Conservation (phyloP, 2,888 invertebrate species). For the Andrena dorsata region DNA sequence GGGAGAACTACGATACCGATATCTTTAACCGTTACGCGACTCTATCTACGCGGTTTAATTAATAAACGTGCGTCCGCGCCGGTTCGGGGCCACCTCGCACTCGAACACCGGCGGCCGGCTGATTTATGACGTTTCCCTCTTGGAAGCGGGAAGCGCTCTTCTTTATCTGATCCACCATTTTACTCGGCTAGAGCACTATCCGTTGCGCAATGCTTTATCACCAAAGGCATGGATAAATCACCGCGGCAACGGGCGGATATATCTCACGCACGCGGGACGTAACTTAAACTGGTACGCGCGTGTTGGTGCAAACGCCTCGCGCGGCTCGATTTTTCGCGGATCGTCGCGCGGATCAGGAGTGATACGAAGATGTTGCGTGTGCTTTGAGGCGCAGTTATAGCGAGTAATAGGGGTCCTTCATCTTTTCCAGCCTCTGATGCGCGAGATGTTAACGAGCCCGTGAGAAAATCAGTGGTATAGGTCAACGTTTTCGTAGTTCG, state of each 20-base stretch:
- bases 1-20: slow-evolving; percentile 46
- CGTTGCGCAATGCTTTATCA: slow-evolving; percentile 79
- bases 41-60: slow-evolving; percentile 69
- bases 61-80: slow-evolving; percentile 65
- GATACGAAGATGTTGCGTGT: background rate
- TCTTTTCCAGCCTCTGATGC: slow-evolving; percentile 13
- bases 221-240: slow-evolving; percentile 75
- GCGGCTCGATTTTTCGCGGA: slow-evolving; percentile 26
- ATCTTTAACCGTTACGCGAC: slow-evolving; percentile 61
- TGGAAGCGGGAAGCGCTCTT: slow-evolving; percentile 66
- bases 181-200: slow-evolving; percentile 70
- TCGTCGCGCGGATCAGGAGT: background rate
- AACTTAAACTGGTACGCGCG: background rate
- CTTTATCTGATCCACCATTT: slow-evolving; percentile 76
- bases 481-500: slow-evolving; percentile 27
- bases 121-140: slow-evolving; percentile 71
- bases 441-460: slow-evolving; percentile 20
- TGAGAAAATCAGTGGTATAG: slow-evolving; percentile 1
- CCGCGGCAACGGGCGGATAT: slow-evolving; percentile 45
- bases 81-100: slow-evolving; percentile 50
- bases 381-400: background rate
- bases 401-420: slow-evolving; percentile 26
- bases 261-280: slow-evolving; percentile 50
- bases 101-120: slow-evolving; percentile 65
- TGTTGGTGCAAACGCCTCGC: background rate